phyloP scores from a whole-genome alignment of 2,797 vertebrate species.

The Neosalanx taihuensis region DNA sequence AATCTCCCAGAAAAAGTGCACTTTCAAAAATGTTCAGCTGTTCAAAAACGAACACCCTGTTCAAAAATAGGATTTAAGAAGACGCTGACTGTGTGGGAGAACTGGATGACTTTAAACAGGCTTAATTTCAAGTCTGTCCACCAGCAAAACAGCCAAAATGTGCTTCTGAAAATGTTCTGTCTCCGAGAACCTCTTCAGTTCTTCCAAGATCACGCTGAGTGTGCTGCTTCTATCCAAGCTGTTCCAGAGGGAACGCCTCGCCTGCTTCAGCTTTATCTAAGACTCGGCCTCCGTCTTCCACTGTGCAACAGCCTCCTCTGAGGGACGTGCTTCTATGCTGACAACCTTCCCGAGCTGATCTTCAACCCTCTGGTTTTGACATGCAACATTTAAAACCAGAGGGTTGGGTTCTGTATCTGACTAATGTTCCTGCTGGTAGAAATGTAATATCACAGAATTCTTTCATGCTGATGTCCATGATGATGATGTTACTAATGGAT shows the following conservation, averaged over 20 bases:
- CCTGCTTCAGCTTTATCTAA: not conserved
- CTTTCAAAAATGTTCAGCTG: not conserved
- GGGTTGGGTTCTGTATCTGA: not conserved
- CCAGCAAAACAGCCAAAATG: too few species aligned
- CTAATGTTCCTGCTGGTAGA: not conserved
- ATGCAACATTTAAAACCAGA: not conserved
- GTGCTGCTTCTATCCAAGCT: too few species aligned
- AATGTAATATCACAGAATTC: too few species aligned
- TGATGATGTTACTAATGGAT: not conserved
- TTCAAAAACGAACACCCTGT: not conserved
- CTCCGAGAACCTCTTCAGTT: too few species aligned
- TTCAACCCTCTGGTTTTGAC: not conserved
- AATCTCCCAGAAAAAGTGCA: slow-evolving; percentile 2
- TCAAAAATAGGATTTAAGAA: not conserved
- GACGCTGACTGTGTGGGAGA: not conserved
- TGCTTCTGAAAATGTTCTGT: too few species aligned
- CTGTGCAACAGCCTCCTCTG: not conserved
- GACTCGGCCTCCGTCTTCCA: not conserved
- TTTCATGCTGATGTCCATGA: not conserved
- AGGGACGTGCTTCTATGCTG: not conserved
- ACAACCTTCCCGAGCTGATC: not conserved
- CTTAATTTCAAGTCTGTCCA: too few species aligned
- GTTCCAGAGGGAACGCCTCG: not conserved
- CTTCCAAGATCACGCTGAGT: too few species aligned
- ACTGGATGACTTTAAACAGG: too few species aligned